Evolutionary conservation across 2,113 vertebrate species (phyloP), one percentile per base, ranked within the genome.

Genomic region (Ictalurus furcatus): DNA sequence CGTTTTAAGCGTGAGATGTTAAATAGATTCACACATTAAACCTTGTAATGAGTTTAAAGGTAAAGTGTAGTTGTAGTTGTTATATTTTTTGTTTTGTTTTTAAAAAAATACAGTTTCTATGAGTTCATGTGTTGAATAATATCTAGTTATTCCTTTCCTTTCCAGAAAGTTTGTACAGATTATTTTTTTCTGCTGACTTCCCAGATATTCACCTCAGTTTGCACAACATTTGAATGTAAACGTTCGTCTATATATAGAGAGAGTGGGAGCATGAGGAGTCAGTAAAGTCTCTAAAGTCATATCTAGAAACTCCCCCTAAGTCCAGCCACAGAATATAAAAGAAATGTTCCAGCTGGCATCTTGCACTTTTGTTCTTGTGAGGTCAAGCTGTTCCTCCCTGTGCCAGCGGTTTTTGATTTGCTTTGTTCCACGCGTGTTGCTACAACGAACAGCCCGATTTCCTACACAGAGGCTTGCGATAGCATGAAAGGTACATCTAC

Each of bases 401-500:
- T 79, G 17, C 56, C 86, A 48, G 82, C 84, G 76, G 67, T 63
- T 40, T 86, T 11, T 74, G 83, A 85, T 89, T 73, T n/a, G 48
- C 59, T 81, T 89, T 71, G 76, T 82, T 89, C 89, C 58, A 85
- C 80, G 81, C 81, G 80, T 90, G 87, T 79, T 88, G 85, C 65
- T 54, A 89, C 89, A 90, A 30, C 58, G 59, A 85, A 44, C 80
- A 37, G 71, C 65, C 16, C 28, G 78, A 87, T 82, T 85, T 74
- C 76, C 34, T 80, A 84, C 67, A 67, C 88, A 80, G 48, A 56
- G 7, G 25, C 71, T 76, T 34, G 82, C 54, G 28, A 23, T 79
- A 74, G 48, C 74, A 74, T 86, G 87, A 90, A 88, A 87, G 65
- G 84, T 76, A 85, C 85, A 74, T 87, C 89, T n/a, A 65, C 85